phyloP scores from a whole-genome alignment of 2,797 vertebrate genomes.

The Setipinna tenuifilis region DNA sequence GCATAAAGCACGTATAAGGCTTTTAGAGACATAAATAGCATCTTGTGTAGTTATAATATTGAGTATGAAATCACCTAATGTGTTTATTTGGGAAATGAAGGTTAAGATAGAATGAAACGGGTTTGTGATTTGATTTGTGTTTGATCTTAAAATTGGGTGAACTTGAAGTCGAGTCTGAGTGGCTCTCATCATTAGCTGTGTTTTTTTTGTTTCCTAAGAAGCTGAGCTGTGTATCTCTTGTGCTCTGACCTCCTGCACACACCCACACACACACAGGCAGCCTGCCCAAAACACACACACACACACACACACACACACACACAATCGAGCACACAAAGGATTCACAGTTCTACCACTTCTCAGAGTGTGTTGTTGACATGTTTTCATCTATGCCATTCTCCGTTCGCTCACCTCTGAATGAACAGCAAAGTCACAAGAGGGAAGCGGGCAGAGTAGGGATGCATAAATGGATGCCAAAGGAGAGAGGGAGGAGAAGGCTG shows the following conservation, averaged over 20 bases:
- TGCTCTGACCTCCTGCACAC: neutral
- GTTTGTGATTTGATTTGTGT: too few species aligned
- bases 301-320: neutral
- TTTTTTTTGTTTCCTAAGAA: too few species aligned
- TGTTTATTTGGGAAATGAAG: too few species aligned
- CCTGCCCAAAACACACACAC: neutral
- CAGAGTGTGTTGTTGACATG: neutral
- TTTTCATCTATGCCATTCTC: neutral
- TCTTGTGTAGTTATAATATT: too few species aligned
- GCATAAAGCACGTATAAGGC: too few species aligned
- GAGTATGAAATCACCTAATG: too few species aligned
- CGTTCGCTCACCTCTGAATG: neutral
- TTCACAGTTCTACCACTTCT: neutral
- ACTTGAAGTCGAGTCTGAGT: too few species aligned
- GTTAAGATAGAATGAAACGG: too few species aligned
- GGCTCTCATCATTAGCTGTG: too few species aligned
- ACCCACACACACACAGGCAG: neutral
- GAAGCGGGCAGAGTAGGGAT: neutral
- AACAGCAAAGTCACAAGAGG: neutral
- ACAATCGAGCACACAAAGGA: neutral
- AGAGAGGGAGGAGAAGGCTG: neutral
- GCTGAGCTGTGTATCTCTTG: too few species aligned
- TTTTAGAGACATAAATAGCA: too few species aligned
- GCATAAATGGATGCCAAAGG: conserved; percentile 11
- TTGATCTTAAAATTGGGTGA: too few species aligned